Evolutionary conservation across 2,113 vertebrate genomes (phyloP), one percentile per base, ranked within the genome.

Genomic region (Coreoperca whiteheadi): DNA sequence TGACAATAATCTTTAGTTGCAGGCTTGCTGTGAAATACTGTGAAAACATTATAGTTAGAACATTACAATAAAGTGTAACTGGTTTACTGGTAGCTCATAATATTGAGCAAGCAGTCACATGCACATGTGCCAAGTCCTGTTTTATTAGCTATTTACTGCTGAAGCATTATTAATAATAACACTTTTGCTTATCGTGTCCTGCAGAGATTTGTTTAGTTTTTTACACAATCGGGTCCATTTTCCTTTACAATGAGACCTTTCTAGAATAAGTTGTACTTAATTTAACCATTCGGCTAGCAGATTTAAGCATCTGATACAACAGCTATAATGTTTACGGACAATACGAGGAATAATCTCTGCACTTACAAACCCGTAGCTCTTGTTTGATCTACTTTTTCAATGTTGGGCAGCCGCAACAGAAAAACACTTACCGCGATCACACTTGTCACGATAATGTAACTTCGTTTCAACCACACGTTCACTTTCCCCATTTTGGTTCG

Each of bases 341-440:
- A 43, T 43, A 12, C 11, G 41, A 43, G 43, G 43, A 15, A 14
- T 15, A 46, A 46, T 46, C 12, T 46, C 5, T 18, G 16, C 51
- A 25, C 8, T 34, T 16, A 21, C 56, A 6, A n/a, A n/a, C 21
- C 23, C 32, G 2, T 34, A 34, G 32, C 32, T n/a, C 2, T 43
- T 28, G 1, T 57, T 72, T 10, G 6, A 14, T 15, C 39, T 5
- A 48, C 14, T 23, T 28, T 25, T 50, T 61, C n/a, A n/a, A n/a
- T 23, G 28, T 6, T n/a, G n/a, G 43, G 15, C 5, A 28, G 6
- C 14, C 23, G 21, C 3, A 51, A 8, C 28, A 32, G 34, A 8
- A 39, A 67, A 57, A 32, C 8, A 92, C 92, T 90, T 57, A 92
- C 92, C 79, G 21, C 87, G 16, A 88, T 76, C 25, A 92, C 14